Evolutionary conservation across 2,113 vertebrate genomes (phyloP).

Genomic region (Otocyon megalotis): DNA sequence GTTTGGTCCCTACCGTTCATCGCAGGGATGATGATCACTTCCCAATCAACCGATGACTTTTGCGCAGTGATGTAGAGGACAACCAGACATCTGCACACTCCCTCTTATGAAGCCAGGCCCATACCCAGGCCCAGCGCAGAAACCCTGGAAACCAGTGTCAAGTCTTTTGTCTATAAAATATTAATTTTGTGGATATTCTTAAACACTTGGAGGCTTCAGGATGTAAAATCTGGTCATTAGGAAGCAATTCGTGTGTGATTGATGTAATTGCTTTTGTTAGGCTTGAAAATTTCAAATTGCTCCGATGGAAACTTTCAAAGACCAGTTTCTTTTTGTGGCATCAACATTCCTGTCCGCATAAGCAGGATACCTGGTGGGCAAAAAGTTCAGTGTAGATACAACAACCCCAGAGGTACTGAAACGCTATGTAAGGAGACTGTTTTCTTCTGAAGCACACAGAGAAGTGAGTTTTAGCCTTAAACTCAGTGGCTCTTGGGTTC

Average conservation of each 20-base stretch:
- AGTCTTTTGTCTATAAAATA: not conserved
- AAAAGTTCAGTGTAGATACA: not conserved
- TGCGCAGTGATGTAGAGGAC: not conserved
- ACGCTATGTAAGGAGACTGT: not conserved
- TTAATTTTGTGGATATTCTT: not conserved
- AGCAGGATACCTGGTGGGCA: not conserved
- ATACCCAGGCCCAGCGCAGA: not conserved
- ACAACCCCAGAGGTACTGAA: not conserved
- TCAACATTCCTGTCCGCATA: not conserved
- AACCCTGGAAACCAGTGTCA: not conserved
- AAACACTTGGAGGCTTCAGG: not conserved
- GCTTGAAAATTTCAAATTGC: not conserved
- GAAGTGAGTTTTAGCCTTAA: not conserved
- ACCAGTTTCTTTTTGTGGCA: not conserved
- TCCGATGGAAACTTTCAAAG: not conserved
- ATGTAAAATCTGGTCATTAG: not conserved
- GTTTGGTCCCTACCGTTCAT: not conserved
- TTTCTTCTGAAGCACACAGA: not conserved
- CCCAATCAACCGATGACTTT: rapidly evolving
- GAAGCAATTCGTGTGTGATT: not conserved
- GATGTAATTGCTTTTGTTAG: slow-evolving; percentile 13
- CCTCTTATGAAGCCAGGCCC: too few species aligned
- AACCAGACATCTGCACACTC: rapidly evolving
- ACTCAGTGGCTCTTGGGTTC: not conserved
- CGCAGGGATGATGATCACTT: rapidly evolving